These are phyloP conservation scores for Blastomussa wellsi DNA, from an alignment of 92 coral and sea anemone genomes.

Conservation along the genomic window DNA sequence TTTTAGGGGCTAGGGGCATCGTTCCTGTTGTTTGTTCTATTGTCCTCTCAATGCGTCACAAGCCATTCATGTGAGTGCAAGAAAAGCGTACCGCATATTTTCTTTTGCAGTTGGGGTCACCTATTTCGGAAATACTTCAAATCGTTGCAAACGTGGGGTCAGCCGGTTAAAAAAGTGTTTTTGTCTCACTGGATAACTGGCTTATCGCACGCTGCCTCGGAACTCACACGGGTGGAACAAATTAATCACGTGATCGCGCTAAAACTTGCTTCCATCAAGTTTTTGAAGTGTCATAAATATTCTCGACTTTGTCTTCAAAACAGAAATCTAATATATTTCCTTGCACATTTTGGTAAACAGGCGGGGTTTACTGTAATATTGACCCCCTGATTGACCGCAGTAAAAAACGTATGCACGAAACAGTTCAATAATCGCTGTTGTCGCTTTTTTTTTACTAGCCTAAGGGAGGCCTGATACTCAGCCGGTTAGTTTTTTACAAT, in stretches of 20 bases:
- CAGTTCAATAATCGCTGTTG: no score
- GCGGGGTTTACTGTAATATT: not conserved
- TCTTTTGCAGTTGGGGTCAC: not conserved
- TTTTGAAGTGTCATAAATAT: not conserved
- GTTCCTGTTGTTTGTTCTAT: no score
- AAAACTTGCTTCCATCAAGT: constrained; percentile 26
- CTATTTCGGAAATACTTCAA: not conserved
- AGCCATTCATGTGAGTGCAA: no score
- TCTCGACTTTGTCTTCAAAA: not conserved
- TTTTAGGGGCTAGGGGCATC: not conserved
- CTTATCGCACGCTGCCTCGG: not conserved
- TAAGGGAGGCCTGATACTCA: no score
- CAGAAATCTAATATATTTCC: not conserved
- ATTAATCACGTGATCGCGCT: not conserved
- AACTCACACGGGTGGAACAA: not conserved
- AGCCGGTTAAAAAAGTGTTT: not conserved
- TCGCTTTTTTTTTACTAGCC: no score
- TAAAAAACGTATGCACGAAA: no score
- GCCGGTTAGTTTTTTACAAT: no score
- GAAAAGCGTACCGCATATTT: not conserved
- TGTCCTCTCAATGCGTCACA: no score
- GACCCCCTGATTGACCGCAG: not conserved
- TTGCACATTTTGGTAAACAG: no score
- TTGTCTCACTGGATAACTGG: not conserved
- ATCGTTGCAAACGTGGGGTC: not conserved